These are phyloP conservation scores for Cheilinus undulatus DNA, from an alignment of 2,113 vertebrate species.

Conservation along the genomic window DNA sequence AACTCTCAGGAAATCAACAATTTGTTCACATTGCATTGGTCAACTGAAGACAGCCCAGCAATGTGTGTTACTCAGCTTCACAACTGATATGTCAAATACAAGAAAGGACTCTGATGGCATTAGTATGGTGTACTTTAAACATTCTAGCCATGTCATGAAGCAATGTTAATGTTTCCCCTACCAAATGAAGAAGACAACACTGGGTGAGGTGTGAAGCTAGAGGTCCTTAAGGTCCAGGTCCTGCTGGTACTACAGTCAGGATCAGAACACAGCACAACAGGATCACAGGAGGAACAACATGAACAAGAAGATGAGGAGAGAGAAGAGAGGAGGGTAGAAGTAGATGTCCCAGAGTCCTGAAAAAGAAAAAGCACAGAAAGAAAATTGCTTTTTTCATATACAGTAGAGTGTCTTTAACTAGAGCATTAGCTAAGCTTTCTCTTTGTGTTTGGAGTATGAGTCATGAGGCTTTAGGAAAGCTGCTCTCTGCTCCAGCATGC, in stretches of 20 bases:
- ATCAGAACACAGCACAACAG: slow-evolving; percentile 43
- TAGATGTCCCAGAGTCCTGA: slow-evolving; percentile 74
- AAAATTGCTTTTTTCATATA: neutral
- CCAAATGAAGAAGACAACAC: slow-evolving; percentile 85
- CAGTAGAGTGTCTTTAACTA: neutral
- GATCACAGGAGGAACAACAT: slow-evolving; percentile 61
- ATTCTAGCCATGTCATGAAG: no score
- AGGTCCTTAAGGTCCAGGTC: slow-evolving; percentile 7
- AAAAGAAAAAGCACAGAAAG: slow-evolving; percentile 22
- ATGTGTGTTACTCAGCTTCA: no score
- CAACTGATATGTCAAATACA: no score
- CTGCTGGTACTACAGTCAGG: slow-evolving; percentile 41
- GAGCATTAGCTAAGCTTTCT: neutral
- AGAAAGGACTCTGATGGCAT: no score
- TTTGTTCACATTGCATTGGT: neutral
- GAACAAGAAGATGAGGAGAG: slow-evolving; percentile 59
- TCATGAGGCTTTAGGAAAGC: slow-evolving; percentile 2
- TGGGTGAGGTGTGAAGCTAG: slow-evolving; percentile 75
- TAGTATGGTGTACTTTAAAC: no score
- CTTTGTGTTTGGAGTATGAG: neutral
- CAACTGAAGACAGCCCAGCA: no score
- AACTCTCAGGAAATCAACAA: neutral
- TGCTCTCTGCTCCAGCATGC: slow-evolving; percentile 6
- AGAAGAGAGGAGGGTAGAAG: slow-evolving; percentile 34
- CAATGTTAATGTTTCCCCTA: slow-evolving; percentile 61